Conservation (phyloP, 2,113 vertebrate species). For the Acanthisitta chloris region DNA sequence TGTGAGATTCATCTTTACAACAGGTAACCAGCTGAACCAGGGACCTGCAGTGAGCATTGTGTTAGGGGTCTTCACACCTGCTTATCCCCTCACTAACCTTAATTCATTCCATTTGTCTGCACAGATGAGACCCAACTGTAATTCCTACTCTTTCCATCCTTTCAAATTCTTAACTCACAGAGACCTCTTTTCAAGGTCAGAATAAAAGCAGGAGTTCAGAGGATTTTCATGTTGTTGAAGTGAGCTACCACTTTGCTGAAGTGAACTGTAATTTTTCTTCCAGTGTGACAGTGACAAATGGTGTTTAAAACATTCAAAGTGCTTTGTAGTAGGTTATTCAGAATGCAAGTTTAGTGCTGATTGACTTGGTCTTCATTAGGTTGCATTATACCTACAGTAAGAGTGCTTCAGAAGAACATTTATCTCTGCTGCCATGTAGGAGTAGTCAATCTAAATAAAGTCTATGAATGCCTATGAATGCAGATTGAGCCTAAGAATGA, state of each 20-base stretch:
- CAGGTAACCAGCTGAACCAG: background rate
- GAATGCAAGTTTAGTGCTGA: background rate
- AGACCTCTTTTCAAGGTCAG: background rate
- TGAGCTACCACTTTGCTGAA: slow-evolving; percentile 36
- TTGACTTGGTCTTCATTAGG: slow-evolving; percentile 28
- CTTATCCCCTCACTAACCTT: background rate
- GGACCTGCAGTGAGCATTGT: background rate
- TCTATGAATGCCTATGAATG: background rate
- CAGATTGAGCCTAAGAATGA: background rate
- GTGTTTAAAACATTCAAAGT: slow-evolving; percentile 35
- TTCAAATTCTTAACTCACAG: background rate
- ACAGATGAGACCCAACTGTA: background rate
- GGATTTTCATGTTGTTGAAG: slow-evolving; percentile 12
- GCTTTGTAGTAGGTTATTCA: slow-evolving; percentile 5
- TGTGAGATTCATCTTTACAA: background rate
- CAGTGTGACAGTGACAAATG: slow-evolving; percentile 30
- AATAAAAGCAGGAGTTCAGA: slow-evolving; percentile 33
- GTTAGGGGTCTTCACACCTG: background rate
- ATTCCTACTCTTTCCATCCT: background rate
- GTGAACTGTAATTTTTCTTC: slow-evolving; percentile 43
- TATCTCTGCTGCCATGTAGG: slow-evolving; percentile 1
- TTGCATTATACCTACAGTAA: background rate
- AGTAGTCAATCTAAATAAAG: slow-evolving; percentile 34
- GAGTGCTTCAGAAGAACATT: background rate
- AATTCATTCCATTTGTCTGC: background rate